Base-by-base conservation (phyloP, 2,113 vertebrate species). In the Cranoglanis bouderius region DNA sequence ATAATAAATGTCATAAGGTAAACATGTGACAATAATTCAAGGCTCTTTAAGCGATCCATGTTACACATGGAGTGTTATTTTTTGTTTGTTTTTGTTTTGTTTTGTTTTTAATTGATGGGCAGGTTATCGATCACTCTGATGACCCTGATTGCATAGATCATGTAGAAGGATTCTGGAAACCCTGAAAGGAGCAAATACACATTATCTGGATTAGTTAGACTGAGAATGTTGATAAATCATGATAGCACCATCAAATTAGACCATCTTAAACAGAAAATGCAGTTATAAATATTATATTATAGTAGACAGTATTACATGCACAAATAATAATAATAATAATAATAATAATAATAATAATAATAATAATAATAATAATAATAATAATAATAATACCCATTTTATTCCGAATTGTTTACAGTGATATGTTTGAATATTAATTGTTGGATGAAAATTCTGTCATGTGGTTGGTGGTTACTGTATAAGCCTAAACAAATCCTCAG, bases 211-310 rank as follows among this genome's bases (percentile, higher is more conserved):
- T 53, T 81, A 81, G 61, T 74, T 43, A 85, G 46, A 74, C 53
- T 29, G 38, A 61, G 55, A 78, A 29, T 26, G 82, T 55, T 87
- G 74, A 87, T 88, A 74, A 88, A 87, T 90, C 75, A 86, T 82
- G 38, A 70, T 8, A 10, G 32, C 9, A 26, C 35, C 19, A 29
- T 46, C 8, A 26, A 10, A 65, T n/a, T 55, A 75, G 5, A 61
- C 77, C 16, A 81, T 51, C 26, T 78, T 78, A 51, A 29, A 29
- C 43, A 80, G 77, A 16, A 80, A 78, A 75, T 75, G 46, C 72
- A 43, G 21, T 43, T 6, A 75, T 19, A 26, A 43, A 72, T 18
- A 8, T 16, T 72, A 75, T 18, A 74, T 8, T 43, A 43, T 74
- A 40, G 21, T 40, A 43, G 3, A 74, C 70, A 40, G 8, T n/a